A percentile compares a stretch with the other conserved stretches of the same genome.
Evolutionary conservation across 2,113 vertebrate species (phyloP).

Genomic region (Tauraco erythrolophus): DNA sequence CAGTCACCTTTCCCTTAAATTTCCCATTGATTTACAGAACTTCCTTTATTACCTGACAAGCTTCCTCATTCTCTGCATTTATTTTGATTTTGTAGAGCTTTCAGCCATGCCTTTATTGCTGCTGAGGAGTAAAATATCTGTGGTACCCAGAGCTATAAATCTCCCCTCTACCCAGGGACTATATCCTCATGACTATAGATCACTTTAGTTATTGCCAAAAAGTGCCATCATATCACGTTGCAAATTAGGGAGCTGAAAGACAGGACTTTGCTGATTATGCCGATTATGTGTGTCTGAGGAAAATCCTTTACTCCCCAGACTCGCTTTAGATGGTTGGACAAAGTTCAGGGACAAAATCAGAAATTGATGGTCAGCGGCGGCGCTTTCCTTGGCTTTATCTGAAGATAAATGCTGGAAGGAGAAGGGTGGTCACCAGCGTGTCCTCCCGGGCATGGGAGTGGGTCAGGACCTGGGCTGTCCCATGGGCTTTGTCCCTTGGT

Average conservation of each 20-base stretch:
- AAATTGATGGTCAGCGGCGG: neutral
- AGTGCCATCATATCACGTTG: conserved; percentile 44
- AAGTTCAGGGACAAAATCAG: neutral
- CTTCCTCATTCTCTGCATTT: conserved; percentile 67
- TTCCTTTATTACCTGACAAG: conserved; percentile 73
- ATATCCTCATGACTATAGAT: conserved; percentile 51
- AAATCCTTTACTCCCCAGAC: conserved; percentile 13
- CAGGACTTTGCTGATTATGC: neutral
- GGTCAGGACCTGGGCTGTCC: neutral
- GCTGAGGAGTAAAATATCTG: conserved; percentile 72
- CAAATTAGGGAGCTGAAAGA: conserved; percentile 56
- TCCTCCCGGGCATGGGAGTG: rapidly evolving
- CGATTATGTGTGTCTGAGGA: neutral
- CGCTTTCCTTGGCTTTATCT: neutral
- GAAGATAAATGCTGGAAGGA: neutral
- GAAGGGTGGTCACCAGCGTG: rapidly evolving
- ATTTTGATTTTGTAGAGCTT: conserved; percentile 75
- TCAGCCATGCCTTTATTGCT: conserved; percentile 72
- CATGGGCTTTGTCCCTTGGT: rapidly evolving
- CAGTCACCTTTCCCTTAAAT: conserved; percentile 56
- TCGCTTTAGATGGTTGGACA: neutral
- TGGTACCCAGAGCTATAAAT: conserved; percentile 63
- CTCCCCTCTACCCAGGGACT: conserved; percentile 50
- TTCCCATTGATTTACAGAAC: conserved; percentile 66
- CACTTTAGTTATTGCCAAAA: conserved; percentile 60